phyloP scores from a whole-genome alignment of 2,113 vertebrate species.

The Istiophorus platypterus region DNA sequence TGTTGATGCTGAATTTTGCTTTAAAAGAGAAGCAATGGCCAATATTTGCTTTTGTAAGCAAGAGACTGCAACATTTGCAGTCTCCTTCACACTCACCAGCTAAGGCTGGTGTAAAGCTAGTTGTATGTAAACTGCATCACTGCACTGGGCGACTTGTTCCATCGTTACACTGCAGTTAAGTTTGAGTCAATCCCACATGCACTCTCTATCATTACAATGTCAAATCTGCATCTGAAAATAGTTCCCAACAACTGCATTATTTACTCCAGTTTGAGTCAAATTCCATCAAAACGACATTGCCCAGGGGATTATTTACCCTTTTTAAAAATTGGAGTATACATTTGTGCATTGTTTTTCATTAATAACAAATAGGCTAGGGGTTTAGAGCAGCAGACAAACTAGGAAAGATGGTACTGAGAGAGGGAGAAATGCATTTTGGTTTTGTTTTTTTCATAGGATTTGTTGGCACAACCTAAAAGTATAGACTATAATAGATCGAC shows the following conservation, averaged over 20 bases:
- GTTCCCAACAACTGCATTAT: conserved; percentile 3
- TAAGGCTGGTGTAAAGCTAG: too few species aligned
- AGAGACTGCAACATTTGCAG: too few species aligned
- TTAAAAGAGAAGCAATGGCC: background rate
- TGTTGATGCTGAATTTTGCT: background rate
- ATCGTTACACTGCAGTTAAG: background rate
- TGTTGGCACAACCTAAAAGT: background rate
- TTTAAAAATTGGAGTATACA: background rate
- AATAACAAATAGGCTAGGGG: background rate
- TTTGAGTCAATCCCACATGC: too few species aligned
- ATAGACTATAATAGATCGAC: background rate
- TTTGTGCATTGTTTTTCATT: background rate
- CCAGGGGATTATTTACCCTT: background rate
- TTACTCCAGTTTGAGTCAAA: background rate
- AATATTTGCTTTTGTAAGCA: background rate
- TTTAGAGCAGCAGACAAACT: background rate
- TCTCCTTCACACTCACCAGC: too few species aligned
- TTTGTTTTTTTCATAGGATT: background rate
- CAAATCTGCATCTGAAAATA: too few species aligned
- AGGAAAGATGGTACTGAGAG: background rate
- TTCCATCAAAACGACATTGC: background rate
- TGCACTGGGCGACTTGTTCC: background rate
- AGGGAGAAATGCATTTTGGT: background rate
- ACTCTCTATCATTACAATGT: background rate
- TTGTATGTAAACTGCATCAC: too few species aligned